Evolutionary conservation across 2,888 invertebrate genomes (phyloP).

Genomic region (Aporophyla nigra): DNA sequence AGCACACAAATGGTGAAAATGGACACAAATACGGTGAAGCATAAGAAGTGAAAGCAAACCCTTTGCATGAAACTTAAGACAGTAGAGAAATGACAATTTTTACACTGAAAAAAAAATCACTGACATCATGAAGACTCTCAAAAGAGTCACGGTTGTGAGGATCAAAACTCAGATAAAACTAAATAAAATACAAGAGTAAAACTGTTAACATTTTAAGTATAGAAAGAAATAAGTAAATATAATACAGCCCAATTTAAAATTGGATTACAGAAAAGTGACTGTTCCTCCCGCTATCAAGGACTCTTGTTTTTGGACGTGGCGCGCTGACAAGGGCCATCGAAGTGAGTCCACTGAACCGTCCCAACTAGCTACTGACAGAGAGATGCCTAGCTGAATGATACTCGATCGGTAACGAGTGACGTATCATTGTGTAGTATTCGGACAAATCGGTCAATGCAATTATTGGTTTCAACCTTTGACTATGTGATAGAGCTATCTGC

Average conservation of each 20-base stretch:
- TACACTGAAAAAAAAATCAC: background rate
- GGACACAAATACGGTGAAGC: slow-evolving; percentile 23
- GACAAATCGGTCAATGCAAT: background rate
- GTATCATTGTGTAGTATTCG: background rate
- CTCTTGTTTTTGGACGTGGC: background rate
- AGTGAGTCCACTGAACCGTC: background rate
- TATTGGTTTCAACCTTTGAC: background rate
- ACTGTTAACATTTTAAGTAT: background rate
- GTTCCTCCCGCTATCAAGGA: background rate
- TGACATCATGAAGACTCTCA: background rate
- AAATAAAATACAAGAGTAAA: background rate
- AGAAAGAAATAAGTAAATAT: background rate
- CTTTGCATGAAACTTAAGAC: slow-evolving; percentile 1
- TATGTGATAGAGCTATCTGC: background rate
- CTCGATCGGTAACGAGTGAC: slow-evolving; percentile 19
- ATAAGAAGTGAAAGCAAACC: slow-evolving; percentile 2
- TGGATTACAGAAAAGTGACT: background rate
- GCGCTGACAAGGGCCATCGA: slow-evolving; percentile 20
- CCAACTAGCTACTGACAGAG: background rate
- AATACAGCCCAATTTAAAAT: background rate
- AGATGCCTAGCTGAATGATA: background rate
- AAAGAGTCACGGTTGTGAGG: background rate
- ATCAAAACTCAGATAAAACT: too few relatives aligned
- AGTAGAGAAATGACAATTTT: background rate
- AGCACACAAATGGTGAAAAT: slow-evolving; percentile 41